These are phyloP conservation scores for Miichthys miiuy DNA, from an alignment of 2,797 vertebrate genomes.

Conservation along the genomic window DNA sequence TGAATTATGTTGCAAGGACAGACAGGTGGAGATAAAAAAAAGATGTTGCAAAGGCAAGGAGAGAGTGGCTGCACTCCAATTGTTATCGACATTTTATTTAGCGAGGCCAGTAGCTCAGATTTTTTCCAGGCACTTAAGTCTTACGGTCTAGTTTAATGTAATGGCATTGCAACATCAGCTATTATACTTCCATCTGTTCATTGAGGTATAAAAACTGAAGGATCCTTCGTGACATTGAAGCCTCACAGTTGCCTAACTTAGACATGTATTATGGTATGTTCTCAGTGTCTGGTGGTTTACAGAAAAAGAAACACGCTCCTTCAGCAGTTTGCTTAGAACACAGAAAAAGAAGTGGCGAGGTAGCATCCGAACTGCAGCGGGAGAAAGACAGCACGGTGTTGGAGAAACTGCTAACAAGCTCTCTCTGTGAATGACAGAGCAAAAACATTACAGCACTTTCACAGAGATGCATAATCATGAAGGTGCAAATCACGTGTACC, in stretches of 20 bases:
- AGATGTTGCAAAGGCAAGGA: background rate
- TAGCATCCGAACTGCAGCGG: background rate
- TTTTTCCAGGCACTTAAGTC: constrained; percentile 6
- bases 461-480: constrained; percentile 1
- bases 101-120: constrained; percentile 6
- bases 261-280: background rate
- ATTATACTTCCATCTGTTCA: constrained; percentile 14
- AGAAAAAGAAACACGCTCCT: too few species aligned
- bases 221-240: background rate
- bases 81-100: constrained; percentile 27
- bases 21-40: background rate
- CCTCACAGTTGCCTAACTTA: background rate
- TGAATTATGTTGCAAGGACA: constrained; percentile 1
- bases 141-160: constrained; percentile 8
- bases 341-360: background rate
- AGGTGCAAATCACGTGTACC: background rate
- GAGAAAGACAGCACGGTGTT: background rate
- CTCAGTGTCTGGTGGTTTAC: background rate
- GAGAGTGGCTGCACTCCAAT: constrained; percentile 16
- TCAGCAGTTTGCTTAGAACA: background rate
- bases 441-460: background rate
- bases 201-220: constrained; percentile 3
- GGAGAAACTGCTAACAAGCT: background rate
- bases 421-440: background rate
- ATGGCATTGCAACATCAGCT: constrained; percentile 8